phyloP scores from a whole-genome alignment of 2,797 vertebrate genomes.

The Onychomys arenicola region DNA sequence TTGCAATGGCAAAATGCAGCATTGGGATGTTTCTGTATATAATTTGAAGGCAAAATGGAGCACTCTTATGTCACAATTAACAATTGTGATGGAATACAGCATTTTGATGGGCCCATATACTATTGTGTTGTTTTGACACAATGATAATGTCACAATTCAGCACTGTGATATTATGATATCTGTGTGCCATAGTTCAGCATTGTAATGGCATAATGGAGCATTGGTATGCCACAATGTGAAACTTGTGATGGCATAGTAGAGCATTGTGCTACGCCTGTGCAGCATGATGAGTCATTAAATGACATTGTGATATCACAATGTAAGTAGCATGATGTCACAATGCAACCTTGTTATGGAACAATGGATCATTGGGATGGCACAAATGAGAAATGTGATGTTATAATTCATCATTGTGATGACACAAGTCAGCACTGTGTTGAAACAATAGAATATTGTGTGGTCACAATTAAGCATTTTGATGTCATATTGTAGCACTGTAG shows the following conservation, averaged over 20 bases:
- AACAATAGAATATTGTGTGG: neutral
- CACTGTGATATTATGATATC: neutral
- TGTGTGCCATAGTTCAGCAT: neutral
- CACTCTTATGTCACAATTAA: neutral
- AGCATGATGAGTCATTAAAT: neutral
- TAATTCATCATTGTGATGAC: neutral
- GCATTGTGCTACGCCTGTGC: neutral
- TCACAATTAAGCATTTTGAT: neutral
- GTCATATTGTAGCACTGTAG: neutral
- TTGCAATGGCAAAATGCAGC: neutral
- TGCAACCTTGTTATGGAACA: neutral
- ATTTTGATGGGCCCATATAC: neutral
- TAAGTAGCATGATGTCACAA: neutral
- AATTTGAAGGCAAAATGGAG: neutral
- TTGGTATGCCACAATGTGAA: neutral
- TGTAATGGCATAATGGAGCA: neutral
- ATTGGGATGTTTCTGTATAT: neutral
- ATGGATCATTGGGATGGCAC: neutral
- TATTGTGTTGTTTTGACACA: neutral
- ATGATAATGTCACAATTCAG: neutral
- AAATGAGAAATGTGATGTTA: neutral
- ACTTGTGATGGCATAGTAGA: neutral
- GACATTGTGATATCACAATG: neutral
- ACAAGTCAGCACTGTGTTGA: neutral
- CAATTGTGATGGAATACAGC: neutral